These are phyloP conservation scores for Phoxinus phoxinus DNA, from an alignment of 2,113 vertebrate species.

Conservation along the genomic window DNA sequence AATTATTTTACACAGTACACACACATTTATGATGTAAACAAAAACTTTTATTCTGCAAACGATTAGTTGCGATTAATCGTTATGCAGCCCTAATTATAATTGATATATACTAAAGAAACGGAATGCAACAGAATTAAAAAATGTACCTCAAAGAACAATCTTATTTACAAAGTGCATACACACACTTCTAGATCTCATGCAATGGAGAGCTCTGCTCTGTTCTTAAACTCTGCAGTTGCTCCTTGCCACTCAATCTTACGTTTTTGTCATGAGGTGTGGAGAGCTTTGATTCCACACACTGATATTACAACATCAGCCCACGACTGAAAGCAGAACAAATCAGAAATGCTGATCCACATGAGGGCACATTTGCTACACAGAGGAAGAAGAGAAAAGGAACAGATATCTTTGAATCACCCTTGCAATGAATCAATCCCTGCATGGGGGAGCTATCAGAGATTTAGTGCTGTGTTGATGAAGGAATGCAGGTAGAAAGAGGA, in stretches of 20 bases:
- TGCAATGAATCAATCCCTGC: constrained; percentile 25
- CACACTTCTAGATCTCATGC: background rate
- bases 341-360: constrained; percentile 30
- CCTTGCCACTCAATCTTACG: constrained; percentile 4
- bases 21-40: too few relatives aligned
- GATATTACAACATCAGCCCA: constrained; percentile 3
- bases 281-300: constrained; percentile 30
- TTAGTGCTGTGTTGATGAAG: constrained; percentile 32
- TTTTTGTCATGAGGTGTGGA: constrained; percentile 10
- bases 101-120: background rate
- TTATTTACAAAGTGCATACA: background rate
- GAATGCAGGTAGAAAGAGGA: constrained; percentile 23
- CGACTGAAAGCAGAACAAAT: constrained; percentile 33
- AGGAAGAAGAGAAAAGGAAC: constrained; percentile 19
- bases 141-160: background rate
- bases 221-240: constrained; percentile 14
- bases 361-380: constrained; percentile 34
- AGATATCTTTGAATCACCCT: background rate
- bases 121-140: background rate
- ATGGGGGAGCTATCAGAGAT: background rate
- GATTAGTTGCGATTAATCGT: too few relatives aligned
- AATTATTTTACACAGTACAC: too few relatives aligned
- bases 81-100: too few relatives aligned
- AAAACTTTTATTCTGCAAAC: too few relatives aligned
- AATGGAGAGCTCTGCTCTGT: background rate